phyloP scores from a whole-genome alignment of 2,797 vertebrate genomes.

The Anableps anableps region DNA sequence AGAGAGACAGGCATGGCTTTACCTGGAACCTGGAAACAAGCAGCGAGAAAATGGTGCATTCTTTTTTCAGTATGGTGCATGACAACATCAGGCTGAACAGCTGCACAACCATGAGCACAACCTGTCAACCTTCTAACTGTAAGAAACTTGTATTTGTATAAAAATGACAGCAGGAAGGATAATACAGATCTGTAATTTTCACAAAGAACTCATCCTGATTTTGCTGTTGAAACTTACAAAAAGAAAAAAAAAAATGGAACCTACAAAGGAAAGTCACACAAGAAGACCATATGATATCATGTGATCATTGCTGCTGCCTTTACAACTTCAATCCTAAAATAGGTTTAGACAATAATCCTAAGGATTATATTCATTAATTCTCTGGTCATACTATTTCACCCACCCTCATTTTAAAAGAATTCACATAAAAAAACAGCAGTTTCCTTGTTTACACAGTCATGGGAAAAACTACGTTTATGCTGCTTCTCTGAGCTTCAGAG shows the following conservation, averaged over 20 bases:
- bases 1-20: slow-evolving; percentile 86
- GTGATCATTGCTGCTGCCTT: not conserved
- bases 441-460: too few relatives aligned
- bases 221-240: not conserved
- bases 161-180: not conserved
- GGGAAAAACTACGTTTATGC: too few relatives aligned
- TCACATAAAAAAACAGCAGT: not conserved
- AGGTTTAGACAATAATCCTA: not conserved
- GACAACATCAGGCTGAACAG: too few relatives aligned
- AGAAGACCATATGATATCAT: not conserved
- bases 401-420: not conserved
- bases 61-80: not conserved
- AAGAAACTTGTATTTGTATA: not conserved
- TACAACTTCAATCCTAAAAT: not conserved
- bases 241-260: not conserved
- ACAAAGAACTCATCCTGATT: not conserved
- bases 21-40: slow-evolving; percentile 18
- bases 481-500: too few relatives aligned
- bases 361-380: not conserved
- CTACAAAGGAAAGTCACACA: not conserved
- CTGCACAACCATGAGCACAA: not conserved
- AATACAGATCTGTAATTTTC: not conserved
- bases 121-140: too few relatives aligned
- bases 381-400: not conserved
- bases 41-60: not conserved